phyloP scores from a whole-genome alignment of 2,888 invertebrate genomes.

The Rhagophthalmus giganteus region DNA sequence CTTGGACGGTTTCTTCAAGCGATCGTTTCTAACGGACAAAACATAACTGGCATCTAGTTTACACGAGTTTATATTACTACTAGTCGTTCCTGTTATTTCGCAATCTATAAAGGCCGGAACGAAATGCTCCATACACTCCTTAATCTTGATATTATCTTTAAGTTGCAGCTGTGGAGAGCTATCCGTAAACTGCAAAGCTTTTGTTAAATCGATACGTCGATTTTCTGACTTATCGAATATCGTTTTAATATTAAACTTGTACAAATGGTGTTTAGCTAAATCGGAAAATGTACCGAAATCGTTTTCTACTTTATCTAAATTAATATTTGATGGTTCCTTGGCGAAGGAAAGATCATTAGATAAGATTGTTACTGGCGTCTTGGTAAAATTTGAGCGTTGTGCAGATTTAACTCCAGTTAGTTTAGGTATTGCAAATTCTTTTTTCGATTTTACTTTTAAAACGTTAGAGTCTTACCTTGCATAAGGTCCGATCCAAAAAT shows the following conservation, averaged over 20 bases:
- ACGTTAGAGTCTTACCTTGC: slow-evolving; percentile 58
- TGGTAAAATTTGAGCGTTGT: slow-evolving; percentile 5
- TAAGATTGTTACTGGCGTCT: not conserved
- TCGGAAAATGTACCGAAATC: too few relatives aligned
- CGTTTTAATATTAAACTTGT: slow-evolving; percentile 9
- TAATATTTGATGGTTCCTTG: slow-evolving; percentile 4
- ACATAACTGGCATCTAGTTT: slow-evolving; percentile 43
- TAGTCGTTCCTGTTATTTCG: slow-evolving; percentile 33
- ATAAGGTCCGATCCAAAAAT: slow-evolving; percentile 41
- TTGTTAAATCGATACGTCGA: slow-evolving; percentile 54
- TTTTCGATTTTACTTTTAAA: slow-evolving; percentile 21
- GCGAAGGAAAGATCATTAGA: slow-evolving; percentile 5
- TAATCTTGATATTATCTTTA: too few relatives aligned
- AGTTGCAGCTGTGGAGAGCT: slow-evolving; percentile 32
- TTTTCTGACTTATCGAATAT: too few relatives aligned
- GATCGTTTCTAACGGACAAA: slow-evolving; percentile 28
- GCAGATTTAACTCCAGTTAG: slow-evolving; percentile 33
- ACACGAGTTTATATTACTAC: slow-evolving; percentile 33
- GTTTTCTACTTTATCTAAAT: slow-evolving; percentile 1
- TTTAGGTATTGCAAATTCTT: slow-evolving; percentile 41
- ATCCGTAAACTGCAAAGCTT: slow-evolving; percentile 47
- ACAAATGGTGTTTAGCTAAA: not conserved
- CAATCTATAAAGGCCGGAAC: slow-evolving; percentile 51
- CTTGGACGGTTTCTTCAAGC: slow-evolving; percentile 49
- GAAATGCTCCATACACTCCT: too few relatives aligned